Percentiles rank a stretch among this genome's conserved stretches.
Evolutionary conservation across 2,113 vertebrate species (phyloP).

Genomic region (Rhinopomastus cyanomelas): DNA sequence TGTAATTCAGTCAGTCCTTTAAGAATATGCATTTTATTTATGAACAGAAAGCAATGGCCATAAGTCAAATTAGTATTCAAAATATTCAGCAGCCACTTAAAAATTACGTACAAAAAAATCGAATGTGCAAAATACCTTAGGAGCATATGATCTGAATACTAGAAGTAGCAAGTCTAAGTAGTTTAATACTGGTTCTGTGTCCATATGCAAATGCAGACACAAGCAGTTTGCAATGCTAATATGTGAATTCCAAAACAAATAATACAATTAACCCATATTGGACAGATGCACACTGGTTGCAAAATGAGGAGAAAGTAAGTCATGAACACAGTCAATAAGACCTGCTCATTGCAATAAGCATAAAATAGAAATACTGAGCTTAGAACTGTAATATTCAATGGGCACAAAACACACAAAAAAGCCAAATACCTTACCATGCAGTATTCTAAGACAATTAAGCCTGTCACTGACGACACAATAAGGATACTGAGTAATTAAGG

Average conservation of each 20-base stretch:
- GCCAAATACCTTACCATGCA: not conserved
- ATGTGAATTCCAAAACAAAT: constrained; percentile 29
- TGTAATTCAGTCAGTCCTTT: constrained; percentile 26
- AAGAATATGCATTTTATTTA: constrained; percentile 48
- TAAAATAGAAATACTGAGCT: not conserved
- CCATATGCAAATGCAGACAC: constrained; percentile 7
- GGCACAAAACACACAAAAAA: not conserved
- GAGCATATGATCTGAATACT: not conserved
- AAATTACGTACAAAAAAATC: constrained; percentile 22
- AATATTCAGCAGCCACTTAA: constrained; percentile 6
- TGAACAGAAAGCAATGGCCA: not conserved
- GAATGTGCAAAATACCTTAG: not conserved
- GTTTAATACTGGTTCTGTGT: not conserved
- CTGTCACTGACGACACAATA: not conserved
- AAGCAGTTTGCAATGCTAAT: constrained; percentile 33
- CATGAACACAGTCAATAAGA: not conserved
- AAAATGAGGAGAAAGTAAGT: not conserved
- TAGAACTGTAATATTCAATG: not conserved
- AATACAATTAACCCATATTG: not conserved
- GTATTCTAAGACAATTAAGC: not conserved
- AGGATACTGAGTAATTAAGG: not conserved
- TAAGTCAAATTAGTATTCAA: constrained; percentile 24
- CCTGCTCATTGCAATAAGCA: not conserved
- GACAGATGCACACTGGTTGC: not conserved
- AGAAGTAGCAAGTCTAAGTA: not conserved